Evolutionary conservation across 2,888 invertebrate species (phyloP).

Genomic region (Patella ulyssiponensis): DNA sequence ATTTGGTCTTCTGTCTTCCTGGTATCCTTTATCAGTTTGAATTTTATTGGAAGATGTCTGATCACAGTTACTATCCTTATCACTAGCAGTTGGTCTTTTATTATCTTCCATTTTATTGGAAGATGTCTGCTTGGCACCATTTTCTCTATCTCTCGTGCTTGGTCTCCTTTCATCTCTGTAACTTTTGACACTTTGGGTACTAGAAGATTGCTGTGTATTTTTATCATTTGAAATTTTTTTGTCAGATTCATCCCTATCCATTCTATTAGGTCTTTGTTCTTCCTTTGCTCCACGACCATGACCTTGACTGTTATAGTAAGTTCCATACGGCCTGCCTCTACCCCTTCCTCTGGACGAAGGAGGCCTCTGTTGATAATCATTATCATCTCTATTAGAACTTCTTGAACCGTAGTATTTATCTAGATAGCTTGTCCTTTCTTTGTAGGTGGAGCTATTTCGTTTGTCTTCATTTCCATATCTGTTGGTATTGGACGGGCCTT

Average conservation of each 20-base stretch:
- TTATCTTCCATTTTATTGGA: not conserved
- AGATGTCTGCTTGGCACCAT: slow-evolving; percentile 4
- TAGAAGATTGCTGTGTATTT: not conserved
- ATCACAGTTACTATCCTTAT: slow-evolving; percentile 15
- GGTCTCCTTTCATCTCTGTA: not conserved
- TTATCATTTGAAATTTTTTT: slow-evolving; percentile 10
- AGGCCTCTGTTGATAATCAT: slow-evolving; percentile 2
- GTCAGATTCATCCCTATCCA: slow-evolving; percentile 3
- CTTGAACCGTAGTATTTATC: slow-evolving; percentile 14
- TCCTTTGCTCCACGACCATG: slow-evolving; percentile 17
- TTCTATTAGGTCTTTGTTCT: not conserved
- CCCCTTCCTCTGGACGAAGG: not conserved
- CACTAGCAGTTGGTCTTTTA: not conserved
- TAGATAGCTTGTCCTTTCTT: slow-evolving; percentile 14
- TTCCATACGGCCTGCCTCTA: not conserved
- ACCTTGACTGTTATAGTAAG: slow-evolving; percentile 16
- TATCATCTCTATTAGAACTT: slow-evolving; percentile 4
- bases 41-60: not conserved
- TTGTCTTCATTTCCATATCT: slow-evolving; percentile 14
- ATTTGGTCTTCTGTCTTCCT: not conserved
- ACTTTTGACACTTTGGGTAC: slow-evolving; percentile 15
- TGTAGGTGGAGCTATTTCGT: slow-evolving; percentile 11
- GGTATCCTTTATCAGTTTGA: not conserved
- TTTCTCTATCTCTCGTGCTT: slow-evolving; percentile 8
- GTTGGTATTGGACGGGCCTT: slow-evolving; percentile 8